Percentiles rank a stretch among this genome's conserved stretches.
Conservation (phyloP, 2,113 vertebrate species). For the Colistium nudipinnis region DNA sequence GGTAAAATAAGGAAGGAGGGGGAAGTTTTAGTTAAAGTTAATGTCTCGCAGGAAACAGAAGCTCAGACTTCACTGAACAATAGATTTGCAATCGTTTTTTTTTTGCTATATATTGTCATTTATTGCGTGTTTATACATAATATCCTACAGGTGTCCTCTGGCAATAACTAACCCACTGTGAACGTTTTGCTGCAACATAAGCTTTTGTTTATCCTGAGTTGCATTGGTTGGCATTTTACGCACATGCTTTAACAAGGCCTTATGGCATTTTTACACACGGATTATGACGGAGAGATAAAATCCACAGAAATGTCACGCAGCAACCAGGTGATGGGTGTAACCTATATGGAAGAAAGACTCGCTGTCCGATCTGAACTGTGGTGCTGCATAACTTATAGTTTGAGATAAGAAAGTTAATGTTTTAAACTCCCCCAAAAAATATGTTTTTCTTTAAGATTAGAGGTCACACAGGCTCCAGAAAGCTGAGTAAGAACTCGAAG, state of each 20-base stretch:
- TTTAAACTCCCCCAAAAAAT: too few species aligned
- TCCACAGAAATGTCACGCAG: not conserved
- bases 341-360: not conserved
- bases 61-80: not conserved
- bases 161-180: not conserved
- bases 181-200: not conserved
- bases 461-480: not conserved
- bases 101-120: too few species aligned
- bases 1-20: not conserved
- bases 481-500: conserved; percentile 23
- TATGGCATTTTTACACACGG: not conserved
- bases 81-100: not conserved
- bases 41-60: not conserved
- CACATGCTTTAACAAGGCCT: not conserved
- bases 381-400: too few species aligned
- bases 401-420: too few species aligned
- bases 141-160: too few species aligned
- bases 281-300: not conserved
- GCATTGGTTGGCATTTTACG: not conserved
- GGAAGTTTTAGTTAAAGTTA: not conserved
- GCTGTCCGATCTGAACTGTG: not conserved
- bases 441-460: not conserved
- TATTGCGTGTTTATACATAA: too few species aligned
- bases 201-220: not conserved
- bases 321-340: not conserved